Evolutionary conservation across 2,888 invertebrate genomes (phyloP).

Genomic region (Eupithecia subumbrata): DNA sequence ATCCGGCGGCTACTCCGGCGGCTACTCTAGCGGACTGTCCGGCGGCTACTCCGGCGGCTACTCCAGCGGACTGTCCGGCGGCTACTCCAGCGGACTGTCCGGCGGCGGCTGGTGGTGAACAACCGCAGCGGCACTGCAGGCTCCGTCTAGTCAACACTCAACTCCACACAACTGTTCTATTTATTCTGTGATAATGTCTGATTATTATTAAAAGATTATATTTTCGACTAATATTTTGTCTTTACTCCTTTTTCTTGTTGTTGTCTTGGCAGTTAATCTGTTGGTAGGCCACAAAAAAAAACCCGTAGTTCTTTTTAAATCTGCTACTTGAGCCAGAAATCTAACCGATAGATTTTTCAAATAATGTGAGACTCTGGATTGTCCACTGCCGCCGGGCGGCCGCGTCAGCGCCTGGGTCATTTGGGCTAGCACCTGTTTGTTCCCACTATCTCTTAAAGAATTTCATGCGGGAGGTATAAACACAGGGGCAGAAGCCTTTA

Average conservation of each 20-base stretch:
- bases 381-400: too few relatives aligned
- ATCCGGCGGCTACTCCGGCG: conserved; percentile 15
- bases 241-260: background rate
- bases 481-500: too few relatives aligned
- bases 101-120: conserved; percentile 34
- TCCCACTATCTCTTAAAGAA: too few relatives aligned
- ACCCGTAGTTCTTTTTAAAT: too few relatives aligned
- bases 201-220: background rate
- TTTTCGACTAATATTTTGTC: background rate
- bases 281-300: background rate
- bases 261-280: background rate
- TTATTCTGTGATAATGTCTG: background rate
- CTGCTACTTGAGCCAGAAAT: too few relatives aligned
- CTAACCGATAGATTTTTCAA: too few relatives aligned
- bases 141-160: background rate
- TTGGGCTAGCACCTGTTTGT: too few relatives aligned
- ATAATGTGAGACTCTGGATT: too few relatives aligned
- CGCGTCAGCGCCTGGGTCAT: too few relatives aligned
- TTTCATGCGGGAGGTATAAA: too few relatives aligned
- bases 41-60: conserved; percentile 6
- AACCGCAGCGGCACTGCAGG: background rate
- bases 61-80: conserved; percentile 4
- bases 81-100: conserved; percentile 32
- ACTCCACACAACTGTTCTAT: background rate
- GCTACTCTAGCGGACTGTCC: conserved; percentile 13